A percentile compares a stretch with the other conserved stretches of the same genome.
These are phyloP conservation scores for Poecile montanus DNA, from an alignment of 2,797 vertebrate genomes.

Conservation along the genomic window DNA sequence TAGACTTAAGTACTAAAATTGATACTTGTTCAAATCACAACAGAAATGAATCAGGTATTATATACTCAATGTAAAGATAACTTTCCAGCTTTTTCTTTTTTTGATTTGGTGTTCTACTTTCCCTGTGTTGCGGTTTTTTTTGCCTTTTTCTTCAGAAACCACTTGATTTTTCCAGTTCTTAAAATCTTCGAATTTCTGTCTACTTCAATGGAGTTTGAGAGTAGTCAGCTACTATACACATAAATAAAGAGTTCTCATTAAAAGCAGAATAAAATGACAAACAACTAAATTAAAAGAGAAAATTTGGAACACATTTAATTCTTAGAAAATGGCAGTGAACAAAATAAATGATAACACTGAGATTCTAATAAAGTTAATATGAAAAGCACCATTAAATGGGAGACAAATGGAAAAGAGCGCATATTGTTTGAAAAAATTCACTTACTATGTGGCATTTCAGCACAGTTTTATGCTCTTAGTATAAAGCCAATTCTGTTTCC, in stretches of 20 bases:
- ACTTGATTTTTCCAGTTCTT: background rate
- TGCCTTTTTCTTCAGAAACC: background rate
- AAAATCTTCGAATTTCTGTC: background rate
- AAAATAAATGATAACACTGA: background rate
- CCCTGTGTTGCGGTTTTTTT: background rate
- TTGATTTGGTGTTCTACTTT: rapidly evolving
- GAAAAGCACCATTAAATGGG: background rate
- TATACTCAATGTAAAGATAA: background rate
- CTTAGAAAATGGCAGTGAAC: background rate
- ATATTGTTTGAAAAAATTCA: background rate
- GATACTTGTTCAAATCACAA: background rate
- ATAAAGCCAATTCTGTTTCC: background rate
- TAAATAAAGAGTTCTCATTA: background rate
- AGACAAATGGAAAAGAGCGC: background rate
- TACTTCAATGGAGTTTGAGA: background rate
- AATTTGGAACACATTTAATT: background rate
- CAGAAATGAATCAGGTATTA: background rate
- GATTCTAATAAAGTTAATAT: background rate
- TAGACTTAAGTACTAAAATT: background rate
- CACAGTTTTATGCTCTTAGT: background rate
- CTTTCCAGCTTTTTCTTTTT: background rate
- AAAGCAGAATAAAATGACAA: background rate
- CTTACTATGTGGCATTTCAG: background rate
- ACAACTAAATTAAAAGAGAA: background rate
- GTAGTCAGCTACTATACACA: background rate